phyloP scores from a whole-genome alignment of 2,888 invertebrate genomes.

The Tipula helvola region DNA sequence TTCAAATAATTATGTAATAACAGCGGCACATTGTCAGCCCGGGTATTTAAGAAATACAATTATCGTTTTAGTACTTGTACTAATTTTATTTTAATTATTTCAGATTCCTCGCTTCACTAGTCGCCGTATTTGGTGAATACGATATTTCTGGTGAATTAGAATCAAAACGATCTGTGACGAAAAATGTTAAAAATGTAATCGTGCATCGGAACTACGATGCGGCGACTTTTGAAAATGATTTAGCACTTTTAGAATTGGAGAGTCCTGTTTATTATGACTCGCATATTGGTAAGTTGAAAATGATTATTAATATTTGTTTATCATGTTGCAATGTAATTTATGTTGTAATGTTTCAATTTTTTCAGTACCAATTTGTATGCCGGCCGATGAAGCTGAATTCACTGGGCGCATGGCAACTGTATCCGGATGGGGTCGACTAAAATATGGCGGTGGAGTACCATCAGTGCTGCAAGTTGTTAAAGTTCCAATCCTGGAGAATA shows the following conservation, averaged over 20 bases:
- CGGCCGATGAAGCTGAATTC: slow-evolving; percentile 63
- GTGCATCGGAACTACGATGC: slow-evolving; percentile 82
- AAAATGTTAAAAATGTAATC: slow-evolving; percentile 75
- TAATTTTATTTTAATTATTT: background rate
- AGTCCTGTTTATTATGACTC: slow-evolving; percentile 69
- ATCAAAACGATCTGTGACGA: slow-evolving; percentile 59
- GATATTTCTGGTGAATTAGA: slow-evolving; percentile 80
- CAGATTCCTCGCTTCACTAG: slow-evolving; percentile 73
- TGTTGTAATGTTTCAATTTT: background rate
- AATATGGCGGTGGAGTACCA: slow-evolving; percentile 84
- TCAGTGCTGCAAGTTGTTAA: slow-evolving; percentile 81
- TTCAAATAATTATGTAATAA: slow-evolving; percentile 72
- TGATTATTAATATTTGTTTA: background rate
- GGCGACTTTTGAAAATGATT: slow-evolving; percentile 83
- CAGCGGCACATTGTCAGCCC: slow-evolving; percentile 91
- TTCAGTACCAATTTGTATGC: slow-evolving; percentile 82
- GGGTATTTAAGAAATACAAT: slow-evolving; percentile 45
- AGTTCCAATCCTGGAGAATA: slow-evolving; percentile 77
- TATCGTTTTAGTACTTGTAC: slow-evolving; percentile 8
- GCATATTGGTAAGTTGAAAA: slow-evolving; percentile 55
- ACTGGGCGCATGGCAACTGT: slow-evolving; percentile 80
- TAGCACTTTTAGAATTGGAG: slow-evolving; percentile 76
- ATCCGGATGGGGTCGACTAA: slow-evolving; percentile 85
- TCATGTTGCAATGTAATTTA: background rate
- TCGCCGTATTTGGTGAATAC: slow-evolving; percentile 84